Conservation (phyloP, 1,140 invertebrate species). For the Dolichoris vasculosae region DNA sequence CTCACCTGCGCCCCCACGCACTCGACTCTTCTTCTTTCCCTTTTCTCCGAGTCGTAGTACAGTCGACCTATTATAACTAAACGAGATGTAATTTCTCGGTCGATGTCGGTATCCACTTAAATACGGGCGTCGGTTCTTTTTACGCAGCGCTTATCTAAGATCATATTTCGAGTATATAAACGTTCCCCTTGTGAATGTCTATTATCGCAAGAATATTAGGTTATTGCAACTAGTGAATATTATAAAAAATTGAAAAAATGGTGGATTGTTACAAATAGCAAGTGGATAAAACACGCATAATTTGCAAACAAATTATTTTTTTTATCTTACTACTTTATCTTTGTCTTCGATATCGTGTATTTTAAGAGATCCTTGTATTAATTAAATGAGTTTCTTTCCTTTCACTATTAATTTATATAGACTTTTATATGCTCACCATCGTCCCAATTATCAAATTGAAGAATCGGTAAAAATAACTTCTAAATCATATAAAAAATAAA, state of each 20-base stretch:
- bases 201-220: background rate
- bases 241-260: background rate
- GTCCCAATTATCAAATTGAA: too few species aligned
- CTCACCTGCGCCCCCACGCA: background rate
- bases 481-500: too few species aligned
- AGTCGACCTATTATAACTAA: slow-evolving; percentile 29
- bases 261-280: background rate
- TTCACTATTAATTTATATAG: too few species aligned
- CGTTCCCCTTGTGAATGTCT: background rate
- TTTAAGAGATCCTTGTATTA: background rate
- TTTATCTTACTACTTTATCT: background rate
- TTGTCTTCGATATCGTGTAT: background rate
- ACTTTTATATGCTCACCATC: too few species aligned
- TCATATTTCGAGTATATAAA: slow-evolving; percentile 10
- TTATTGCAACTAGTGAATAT: background rate
- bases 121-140: background rate
- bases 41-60: background rate
- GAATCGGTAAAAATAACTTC: too few species aligned
- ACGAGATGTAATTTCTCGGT: slow-evolving; percentile 10
- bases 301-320: background rate
- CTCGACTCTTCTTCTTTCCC: background rate
- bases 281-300: background rate
- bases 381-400: too few species aligned
- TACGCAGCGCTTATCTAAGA: slow-evolving; percentile 3
- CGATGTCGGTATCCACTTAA: background rate